Evolutionary conservation across 2,797 vertebrate species (phyloP).

Genomic region (Sorex maritimensis): DNA sequence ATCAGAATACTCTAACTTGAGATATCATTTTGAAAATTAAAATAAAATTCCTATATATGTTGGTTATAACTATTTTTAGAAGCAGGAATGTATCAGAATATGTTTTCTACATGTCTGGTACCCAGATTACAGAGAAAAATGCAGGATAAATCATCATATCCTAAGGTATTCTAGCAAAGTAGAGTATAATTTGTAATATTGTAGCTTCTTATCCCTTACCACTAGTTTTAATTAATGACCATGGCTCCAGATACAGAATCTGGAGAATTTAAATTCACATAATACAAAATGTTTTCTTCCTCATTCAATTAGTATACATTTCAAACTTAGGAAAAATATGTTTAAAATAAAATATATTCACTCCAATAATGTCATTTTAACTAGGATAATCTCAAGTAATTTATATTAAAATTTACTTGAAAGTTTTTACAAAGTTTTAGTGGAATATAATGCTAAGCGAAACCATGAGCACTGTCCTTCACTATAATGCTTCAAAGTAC

Average conservation of each 20-base stretch:
- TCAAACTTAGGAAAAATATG: conserved; percentile 48
- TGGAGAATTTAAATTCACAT: conserved; percentile 23
- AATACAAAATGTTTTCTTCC: background rate
- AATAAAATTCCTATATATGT: conserved; percentile 1
- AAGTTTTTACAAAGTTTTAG: conserved; percentile 51
- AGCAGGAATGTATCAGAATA: background rate
- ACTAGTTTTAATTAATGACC: conserved; percentile 19
- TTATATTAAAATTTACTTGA: conserved; percentile 50
- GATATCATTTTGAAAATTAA: conserved; percentile 8
- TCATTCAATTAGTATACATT: background rate
- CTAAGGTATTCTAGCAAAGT: background rate
- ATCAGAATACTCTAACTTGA: background rate
- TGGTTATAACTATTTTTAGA: background rate
- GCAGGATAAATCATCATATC: background rate
- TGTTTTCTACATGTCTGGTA: background rate
- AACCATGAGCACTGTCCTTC: background rate
- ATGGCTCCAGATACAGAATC: background rate
- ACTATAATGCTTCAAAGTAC: background rate
- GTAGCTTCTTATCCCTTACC: conserved; percentile 15
- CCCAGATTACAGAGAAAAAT: background rate
- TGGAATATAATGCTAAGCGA: conserved; percentile 11
- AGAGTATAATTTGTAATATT: background rate
- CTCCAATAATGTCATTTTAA: background rate
- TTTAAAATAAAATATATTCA: conserved; percentile 3
- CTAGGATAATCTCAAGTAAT: conserved; percentile 44